Percentiles rank a stretch among this genome's conserved stretches.
Evolutionary conservation across 2,113 vertebrate genomes (phyloP).

Genomic region (Struthio camelus): DNA sequence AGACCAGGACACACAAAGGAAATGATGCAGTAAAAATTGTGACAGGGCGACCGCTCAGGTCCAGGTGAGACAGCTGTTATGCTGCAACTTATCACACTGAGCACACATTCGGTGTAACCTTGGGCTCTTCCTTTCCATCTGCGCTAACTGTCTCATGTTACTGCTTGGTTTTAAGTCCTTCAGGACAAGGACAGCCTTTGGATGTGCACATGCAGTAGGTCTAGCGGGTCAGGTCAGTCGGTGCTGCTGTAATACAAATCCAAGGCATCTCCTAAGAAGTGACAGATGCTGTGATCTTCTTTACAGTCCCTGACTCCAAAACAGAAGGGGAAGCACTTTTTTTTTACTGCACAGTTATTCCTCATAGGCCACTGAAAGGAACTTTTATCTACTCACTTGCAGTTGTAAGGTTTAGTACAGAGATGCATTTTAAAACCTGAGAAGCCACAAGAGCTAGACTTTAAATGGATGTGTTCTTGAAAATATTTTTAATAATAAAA

Average conservation of each 20-base stretch:
- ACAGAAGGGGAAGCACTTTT: not conserved
- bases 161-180: not conserved
- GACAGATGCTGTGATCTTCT: not conserved
- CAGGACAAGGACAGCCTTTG: not conserved
- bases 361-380: not conserved
- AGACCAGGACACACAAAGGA: not conserved
- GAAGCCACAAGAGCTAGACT: not conserved
- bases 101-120: not conserved
- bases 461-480: not conserved
- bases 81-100: not conserved
- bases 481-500: constrained; percentile 24
- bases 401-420: not conserved
- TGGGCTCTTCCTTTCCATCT: not conserved
- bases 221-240: not conserved
- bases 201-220: not conserved
- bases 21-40: not conserved
- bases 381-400: not conserved
- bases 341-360: not conserved
- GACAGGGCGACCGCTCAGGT: not conserved
- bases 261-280: not conserved
- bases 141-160: not conserved
- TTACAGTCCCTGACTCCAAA: not conserved
- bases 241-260: not conserved
- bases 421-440: not conserved
- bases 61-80: not conserved